Conservation (phyloP, 2,888 invertebrate genomes). For the Deilephila porcellus region DNA sequence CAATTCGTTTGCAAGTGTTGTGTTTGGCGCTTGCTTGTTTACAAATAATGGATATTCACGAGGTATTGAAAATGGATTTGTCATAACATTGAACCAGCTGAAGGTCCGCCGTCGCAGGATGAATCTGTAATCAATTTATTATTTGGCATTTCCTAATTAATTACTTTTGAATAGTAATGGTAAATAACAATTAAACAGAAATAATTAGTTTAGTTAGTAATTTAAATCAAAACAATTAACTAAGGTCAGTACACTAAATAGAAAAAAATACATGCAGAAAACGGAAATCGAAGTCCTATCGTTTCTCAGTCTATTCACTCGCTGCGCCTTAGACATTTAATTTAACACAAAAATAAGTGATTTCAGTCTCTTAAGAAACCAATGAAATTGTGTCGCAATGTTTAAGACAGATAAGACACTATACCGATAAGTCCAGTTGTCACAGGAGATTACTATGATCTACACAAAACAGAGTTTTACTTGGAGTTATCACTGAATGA, state of each 20-base stretch:
- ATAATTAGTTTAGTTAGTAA: background rate
- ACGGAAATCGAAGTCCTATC: background rate
- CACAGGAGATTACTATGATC: constrained; percentile 12
- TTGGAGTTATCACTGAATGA: background rate
- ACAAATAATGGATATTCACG: constrained; percentile 27
- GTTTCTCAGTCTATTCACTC: background rate
- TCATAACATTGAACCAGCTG: constrained; percentile 14
- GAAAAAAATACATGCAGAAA: too few species aligned
- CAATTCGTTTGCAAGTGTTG: background rate
- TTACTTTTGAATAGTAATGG: background rate
- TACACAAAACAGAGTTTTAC: background rate
- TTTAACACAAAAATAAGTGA: background rate
- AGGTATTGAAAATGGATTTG: constrained; percentile 26
- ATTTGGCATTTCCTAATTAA: constrained; percentile 7
- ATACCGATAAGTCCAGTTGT: background rate
- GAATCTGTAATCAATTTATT: background rate
- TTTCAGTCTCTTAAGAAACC: background rate
- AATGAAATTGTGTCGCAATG: background rate
- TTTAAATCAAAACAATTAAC: background rate
- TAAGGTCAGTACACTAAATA: background rate
- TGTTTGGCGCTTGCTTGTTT: constrained; percentile 14
- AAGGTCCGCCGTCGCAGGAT: constrained; percentile 23
- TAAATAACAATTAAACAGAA: background rate
- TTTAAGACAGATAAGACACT: background rate
- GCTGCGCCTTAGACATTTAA: background rate